Evolutionary conservation across 2,888 invertebrate species (phyloP), one percentile per base, ranked within the genome.

Genomic region (Rhamphomyia laevipes): DNA sequence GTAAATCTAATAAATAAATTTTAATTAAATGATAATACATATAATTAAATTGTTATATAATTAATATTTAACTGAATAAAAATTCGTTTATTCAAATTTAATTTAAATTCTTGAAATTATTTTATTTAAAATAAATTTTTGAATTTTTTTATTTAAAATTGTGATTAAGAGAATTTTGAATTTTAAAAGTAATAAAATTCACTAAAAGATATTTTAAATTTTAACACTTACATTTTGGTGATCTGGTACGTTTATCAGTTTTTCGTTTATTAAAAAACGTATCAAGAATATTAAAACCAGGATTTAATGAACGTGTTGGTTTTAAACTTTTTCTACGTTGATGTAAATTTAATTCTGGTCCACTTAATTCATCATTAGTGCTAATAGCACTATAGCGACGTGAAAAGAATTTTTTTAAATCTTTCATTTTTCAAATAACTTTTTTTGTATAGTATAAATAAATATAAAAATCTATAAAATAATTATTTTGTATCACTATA

Each of bases 371-470:
- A 47, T 70, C 68, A 54, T 57, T 67, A 0, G 68, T 65, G 59
- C 73, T 76, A 42, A 77, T 78, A 23, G 73, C 68, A 31, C 78
- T 75, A 59, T 80, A 81, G 15, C 74, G 73, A 47, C 75, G 68
- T 4, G 74, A 73, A 44, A 78, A 81, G 56, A 80, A 75, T 66
- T 77, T 75, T 56, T 73, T 69, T 16, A 81, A 63, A 57, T 81
- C 81, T 68, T 81, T 81, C 82, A 82, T 82, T 33, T 45, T 60
- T 51, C 46, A 45, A 49, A 17, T 45, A 23, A 23, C n/a, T 23
- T 7, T 12, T 42, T 23, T n/a, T n/a, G n/a, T n/a, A n/a, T n/a
- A n/a, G n/a, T n/a, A n/a, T 42, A 23, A 21, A 18, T 21, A 41
- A 18, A 17, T 40, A 9, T 21, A 13, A 9, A 21, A 13, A 21